These are phyloP conservation scores for Thalassarche chlororhynchos DNA, from an alignment of 2,113 vertebrate species.

Conservation along the genomic window DNA sequence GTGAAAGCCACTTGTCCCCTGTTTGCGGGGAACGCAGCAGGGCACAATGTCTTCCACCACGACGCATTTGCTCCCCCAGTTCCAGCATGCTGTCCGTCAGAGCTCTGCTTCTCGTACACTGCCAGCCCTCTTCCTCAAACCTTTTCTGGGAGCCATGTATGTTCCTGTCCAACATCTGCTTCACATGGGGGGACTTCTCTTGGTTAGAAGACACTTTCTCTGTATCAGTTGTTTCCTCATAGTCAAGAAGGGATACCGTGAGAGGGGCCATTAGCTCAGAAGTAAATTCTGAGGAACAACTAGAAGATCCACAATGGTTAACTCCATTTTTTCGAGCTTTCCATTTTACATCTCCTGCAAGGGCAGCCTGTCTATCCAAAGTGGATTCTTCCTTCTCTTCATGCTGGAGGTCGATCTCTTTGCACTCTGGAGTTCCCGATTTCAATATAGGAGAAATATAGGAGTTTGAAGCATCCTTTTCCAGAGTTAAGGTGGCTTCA, in stretches of 20 bases:
- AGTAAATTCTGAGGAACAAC: background rate
- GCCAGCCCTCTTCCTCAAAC: background rate
- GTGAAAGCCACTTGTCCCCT: background rate
- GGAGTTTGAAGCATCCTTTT: background rate
- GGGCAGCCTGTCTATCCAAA: background rate
- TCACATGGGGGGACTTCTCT: background rate
- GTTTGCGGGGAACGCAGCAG: background rate
- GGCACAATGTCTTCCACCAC: background rate
- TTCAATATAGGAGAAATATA: background rate
- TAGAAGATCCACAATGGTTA: background rate
- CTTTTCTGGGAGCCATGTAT: background rate
- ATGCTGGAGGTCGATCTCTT: background rate
- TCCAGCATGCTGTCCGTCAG: slow-evolving; percentile 19
- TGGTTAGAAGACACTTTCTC: background rate
- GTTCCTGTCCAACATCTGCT: background rate
- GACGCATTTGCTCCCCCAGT: background rate
- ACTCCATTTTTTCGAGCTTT: background rate
- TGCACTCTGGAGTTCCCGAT: background rate
- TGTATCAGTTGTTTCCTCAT: background rate
- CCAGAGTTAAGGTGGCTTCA: background rate
- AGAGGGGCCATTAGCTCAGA: slow-evolving; percentile 63
- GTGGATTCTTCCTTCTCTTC: background rate
- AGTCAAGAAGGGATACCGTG: slow-evolving; percentile 58
- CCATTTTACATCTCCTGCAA: background rate
- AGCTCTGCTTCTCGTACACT: background rate